Base-by-base conservation (phyloP, 92 coral and sea anemone species). In the Bergia sp. region DNA sequence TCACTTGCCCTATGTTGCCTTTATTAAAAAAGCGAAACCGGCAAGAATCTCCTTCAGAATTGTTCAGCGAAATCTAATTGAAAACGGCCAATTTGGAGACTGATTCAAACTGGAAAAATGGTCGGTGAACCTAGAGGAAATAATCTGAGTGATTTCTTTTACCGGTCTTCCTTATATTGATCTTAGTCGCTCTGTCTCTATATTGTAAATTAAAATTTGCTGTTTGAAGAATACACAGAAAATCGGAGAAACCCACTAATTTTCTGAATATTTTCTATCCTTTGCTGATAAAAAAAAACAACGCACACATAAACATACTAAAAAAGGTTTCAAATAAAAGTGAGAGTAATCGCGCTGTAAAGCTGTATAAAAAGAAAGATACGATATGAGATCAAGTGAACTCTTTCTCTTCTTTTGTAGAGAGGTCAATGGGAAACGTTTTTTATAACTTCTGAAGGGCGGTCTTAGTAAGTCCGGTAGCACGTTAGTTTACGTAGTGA, bases 11-110 rank as follows among this genome's bases (percentile, higher is more conserved):
- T 45, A 72, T 86, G 94, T 90, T 92, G 90, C 88, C 39, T 89
- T 90, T 82, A 92, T 85, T 89, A 80, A 86, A 89, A 92, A 92
- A 64, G 80, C 94, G 83, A 86, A 92, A 61, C 43, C 79, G 53
- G 76, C 82, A 47, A 57, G 94, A 77, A 44, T 88, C 90, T 79
- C 94, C 90, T 75, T 37, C 41, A 38, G 92, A 90, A 89, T 89
- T 92, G 90, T 89, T 72, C 88, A 53, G 55, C 74, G 58, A 89
- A 92, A 90, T 92, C 85, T 86, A 92, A 92, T 92, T 90, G 92
- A 66, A 82, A 76, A 76, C 71, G 88, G 89, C 38, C 38, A 67
- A 74, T 76, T 73, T 10, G 87, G 29, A 82, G 79, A 61, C 66
- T 88, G 75, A 29, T 29, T 29, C 29, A n/a, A 90, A 76, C 76